Percentiles rank a stretch among this genome's conserved stretches.
These are phyloP conservation scores for Gambelia wislizenii DNA, from an alignment of 2,797 vertebrate genomes.

Conservation along the genomic window DNA sequence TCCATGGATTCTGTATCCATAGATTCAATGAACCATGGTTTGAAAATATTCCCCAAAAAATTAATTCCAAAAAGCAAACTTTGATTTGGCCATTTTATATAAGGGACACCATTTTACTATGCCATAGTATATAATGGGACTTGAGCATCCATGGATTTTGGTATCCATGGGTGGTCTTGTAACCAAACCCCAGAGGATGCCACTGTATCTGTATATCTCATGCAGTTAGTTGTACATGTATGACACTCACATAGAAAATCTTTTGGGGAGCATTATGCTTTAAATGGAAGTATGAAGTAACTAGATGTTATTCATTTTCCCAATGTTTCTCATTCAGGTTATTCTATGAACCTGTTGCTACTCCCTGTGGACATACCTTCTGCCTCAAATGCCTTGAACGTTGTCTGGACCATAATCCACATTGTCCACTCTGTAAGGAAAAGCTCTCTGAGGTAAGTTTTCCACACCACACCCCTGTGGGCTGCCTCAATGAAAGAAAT, in stretches of 20 bases:
- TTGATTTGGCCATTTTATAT: no score
- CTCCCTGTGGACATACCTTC: slow-evolving; percentile 94
- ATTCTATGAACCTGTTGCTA: slow-evolving; percentile 91
- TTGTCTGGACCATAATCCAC: slow-evolving; percentile 92
- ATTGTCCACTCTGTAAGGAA: slow-evolving; percentile 95
- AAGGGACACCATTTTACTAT: no score
- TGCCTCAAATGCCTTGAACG: slow-evolving; percentile 95
- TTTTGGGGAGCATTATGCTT: slow-evolving; percentile 18
- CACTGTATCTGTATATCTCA: background rate
- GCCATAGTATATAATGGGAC: no score
- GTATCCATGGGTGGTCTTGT: no score
- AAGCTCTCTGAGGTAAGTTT: slow-evolving; percentile 89
- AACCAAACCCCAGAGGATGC: no score
- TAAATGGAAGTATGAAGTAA: slow-evolving; percentile 45
- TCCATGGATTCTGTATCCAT: no score
- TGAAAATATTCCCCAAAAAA: no score
- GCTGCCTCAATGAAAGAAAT: background rate
- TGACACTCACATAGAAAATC: background rate
- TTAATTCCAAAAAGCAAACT: no score
- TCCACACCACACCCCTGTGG: background rate
- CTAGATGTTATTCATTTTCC: slow-evolving; percentile 27
- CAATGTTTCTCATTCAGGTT: slow-evolving; percentile 73
- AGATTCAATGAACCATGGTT: no score
- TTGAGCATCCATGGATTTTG: no score
- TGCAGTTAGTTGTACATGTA: background rate